A percentile compares a stretch with the other conserved stretches of the same genome.
Evolutionary conservation across 92 coral and sea anemone genomes (phyloP).

Genomic region (Porites evermanni): DNA sequence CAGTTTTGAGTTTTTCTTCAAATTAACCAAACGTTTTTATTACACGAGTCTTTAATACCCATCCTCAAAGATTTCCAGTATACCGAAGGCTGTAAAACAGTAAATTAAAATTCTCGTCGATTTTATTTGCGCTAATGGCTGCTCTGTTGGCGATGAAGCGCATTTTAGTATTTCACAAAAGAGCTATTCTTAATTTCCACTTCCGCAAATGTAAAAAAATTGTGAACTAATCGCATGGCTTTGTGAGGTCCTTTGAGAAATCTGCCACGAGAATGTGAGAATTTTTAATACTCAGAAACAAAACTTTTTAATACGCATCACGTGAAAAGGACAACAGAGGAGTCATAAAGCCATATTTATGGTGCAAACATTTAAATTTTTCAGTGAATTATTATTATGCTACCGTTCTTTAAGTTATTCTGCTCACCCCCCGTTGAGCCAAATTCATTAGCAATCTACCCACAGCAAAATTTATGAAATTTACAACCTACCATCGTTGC

Average conservation of each 20-base stretch:
- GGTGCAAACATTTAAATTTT: not conserved
- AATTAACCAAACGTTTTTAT: not conserved
- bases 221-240: conserved; percentile 32
- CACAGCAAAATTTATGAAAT: conserved; percentile 4
- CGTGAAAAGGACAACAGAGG: conserved; percentile 1
- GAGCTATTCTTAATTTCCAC: conserved; percentile 16
- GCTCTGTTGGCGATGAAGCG: not conserved
- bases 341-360: conserved; percentile 15
- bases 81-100: not conserved
- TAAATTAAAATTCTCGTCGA: conserved; percentile 15
- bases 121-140: conserved; percentile 22
- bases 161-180: conserved; percentile 1
- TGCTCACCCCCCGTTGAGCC: conserved; percentile 27
- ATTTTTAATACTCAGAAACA: not conserved
- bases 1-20: not conserved
- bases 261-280: conserved; percentile 33
- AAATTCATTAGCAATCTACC: conserved; percentile 16
- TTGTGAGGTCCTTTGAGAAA: not conserved
- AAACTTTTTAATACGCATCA: conserved; percentile 14
- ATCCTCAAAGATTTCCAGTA: too few species aligned
- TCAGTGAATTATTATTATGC: conserved; percentile 21
- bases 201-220: conserved; percentile 32
- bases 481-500: not conserved
- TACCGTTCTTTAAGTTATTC: conserved; percentile 11
- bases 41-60: not conserved